phyloP scores from a whole-genome alignment of 2,888 invertebrate species.

The Drosophila melanocephala region DNA sequence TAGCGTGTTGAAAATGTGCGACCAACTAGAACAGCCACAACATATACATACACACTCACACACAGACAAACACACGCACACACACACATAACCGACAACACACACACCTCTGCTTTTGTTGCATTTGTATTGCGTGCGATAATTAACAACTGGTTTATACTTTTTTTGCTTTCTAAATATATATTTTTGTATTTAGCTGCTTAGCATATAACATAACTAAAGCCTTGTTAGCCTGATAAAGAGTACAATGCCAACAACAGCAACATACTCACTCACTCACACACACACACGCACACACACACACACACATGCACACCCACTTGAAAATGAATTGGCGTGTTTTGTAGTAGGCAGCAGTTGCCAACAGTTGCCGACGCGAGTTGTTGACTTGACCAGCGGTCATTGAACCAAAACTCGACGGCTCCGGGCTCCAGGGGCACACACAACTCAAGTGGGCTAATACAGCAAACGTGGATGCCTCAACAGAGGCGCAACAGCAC shows the following conservation, averaged over 20 bases:
- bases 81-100: neutral
- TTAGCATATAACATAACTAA: conserved; percentile 76
- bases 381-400: conserved; percentile 64
- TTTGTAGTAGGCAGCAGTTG: conserved; percentile 46
- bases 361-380: conserved; percentile 37
- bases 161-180: neutral
- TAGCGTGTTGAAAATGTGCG: conserved; percentile 57
- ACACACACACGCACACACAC: conserved; percentile 1
- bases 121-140: conserved; percentile 74
- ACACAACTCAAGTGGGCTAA: conserved; percentile 37
- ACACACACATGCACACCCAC: conserved; percentile 42
- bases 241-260: conserved; percentile 34
- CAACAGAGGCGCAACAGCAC: conserved; percentile 3
- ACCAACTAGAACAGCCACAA: conserved; percentile 39
- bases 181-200: conserved; percentile 56
- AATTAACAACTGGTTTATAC: conserved; percentile 65
- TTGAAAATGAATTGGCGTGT: conserved; percentile 58
- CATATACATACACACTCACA: conserved; percentile 4
- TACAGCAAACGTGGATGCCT: conserved; percentile 20
- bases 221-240: conserved; percentile 75
- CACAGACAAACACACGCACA: neutral
- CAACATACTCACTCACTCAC: conserved; percentile 12
- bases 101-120: conserved; percentile 36
- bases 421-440: conserved; percentile 5
- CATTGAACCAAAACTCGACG: conserved; percentile 46